These are phyloP conservation scores for Clarias fuscus DNA, from an alignment of 2,797 vertebrate species.

Conservation along the genomic window DNA sequence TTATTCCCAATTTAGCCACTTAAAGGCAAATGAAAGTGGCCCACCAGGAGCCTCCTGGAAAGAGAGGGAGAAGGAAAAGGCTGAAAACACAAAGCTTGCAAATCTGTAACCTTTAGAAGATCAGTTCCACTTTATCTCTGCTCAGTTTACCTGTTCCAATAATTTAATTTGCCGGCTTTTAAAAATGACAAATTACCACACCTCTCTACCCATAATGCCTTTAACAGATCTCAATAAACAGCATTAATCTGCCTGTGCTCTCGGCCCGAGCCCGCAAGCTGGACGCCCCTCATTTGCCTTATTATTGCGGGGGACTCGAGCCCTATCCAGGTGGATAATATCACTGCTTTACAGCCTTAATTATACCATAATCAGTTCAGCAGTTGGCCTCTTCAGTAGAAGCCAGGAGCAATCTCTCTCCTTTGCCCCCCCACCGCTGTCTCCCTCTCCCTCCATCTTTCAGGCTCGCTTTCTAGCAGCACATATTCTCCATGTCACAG, in stretches of 20 bases:
- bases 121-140: conserved; percentile 66
- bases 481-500: conserved; percentile 74
- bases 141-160: conserved; percentile 85
- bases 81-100: conserved; percentile 51
- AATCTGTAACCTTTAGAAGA: conserved; percentile 74
- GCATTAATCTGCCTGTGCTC: conserved; percentile 94
- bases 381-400: conserved; percentile 79
- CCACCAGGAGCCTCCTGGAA: conserved; percentile 52
- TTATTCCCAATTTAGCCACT: conserved; percentile 77
- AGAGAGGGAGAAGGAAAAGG: conserved; percentile 45
- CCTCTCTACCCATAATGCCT: conserved; percentile 98
- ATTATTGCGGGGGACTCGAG: conserved; percentile 89
- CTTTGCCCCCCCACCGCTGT: conserved; percentile 55
- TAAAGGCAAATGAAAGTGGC: conserved; percentile 64
- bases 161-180: conserved; percentile 96
- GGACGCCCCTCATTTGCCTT: conserved; percentile 86
- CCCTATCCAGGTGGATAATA: conserved; percentile 99
- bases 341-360: conserved; percentile 97
- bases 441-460: conserved; percentile 43
- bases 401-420: conserved; percentile 67
- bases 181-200: conserved; percentile 99
- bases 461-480: conserved; percentile 53
- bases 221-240: conserved; percentile 99
- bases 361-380: conserved; percentile 99
- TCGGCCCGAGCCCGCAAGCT: conserved; percentile 81